Evolutionary conservation across 2,113 vertebrate genomes (phyloP).

Genomic region (Perca flavescens): DNA sequence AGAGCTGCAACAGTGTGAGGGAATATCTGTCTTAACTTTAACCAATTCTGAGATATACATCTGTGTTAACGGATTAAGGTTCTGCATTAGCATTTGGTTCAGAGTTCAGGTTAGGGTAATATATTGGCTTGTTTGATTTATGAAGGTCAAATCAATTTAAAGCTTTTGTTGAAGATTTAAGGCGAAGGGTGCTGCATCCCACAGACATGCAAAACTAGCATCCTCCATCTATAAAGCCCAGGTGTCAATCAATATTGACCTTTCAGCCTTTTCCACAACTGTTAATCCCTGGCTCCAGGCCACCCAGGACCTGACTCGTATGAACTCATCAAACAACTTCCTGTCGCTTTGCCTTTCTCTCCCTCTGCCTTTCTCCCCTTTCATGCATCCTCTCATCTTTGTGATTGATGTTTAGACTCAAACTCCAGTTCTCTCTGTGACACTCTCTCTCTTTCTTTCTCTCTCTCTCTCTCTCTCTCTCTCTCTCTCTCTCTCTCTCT

Average conservation of each 20-base stretch:
- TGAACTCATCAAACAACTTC: constrained; percentile 76
- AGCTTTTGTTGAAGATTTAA: constrained; percentile 49
- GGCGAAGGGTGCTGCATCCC: constrained; percentile 24
- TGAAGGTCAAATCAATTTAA: constrained; percentile 37
- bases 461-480: neutral
- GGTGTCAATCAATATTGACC: constrained; percentile 76
- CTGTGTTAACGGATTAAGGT: neutral
- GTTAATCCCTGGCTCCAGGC: constrained; percentile 70
- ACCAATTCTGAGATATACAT: neutral
- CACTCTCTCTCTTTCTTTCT: neutral
- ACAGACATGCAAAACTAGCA: constrained; percentile 46
- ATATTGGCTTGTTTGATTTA: neutral
- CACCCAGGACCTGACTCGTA: constrained; percentile 69
- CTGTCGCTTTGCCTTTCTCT: constrained; percentile 54
- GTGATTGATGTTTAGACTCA: constrained; percentile 60
- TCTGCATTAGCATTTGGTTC: neutral
- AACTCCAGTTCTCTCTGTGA: constrained; percentile 21
- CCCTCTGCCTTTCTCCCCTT: constrained; percentile 46
- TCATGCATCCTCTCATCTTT: constrained; percentile 66
- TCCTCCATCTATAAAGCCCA: constrained; percentile 38
- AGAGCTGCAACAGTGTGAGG: neutral
- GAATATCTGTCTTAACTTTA: neutral
- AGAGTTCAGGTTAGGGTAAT: neutral
- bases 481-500: neutral
- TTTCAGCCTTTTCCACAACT: constrained; percentile 66